Percentiles rank a stretch among this genome's conserved stretches.
phyloP scores from a whole-genome alignment of 2,888 invertebrate species.

The Hypolimnas misippus region DNA sequence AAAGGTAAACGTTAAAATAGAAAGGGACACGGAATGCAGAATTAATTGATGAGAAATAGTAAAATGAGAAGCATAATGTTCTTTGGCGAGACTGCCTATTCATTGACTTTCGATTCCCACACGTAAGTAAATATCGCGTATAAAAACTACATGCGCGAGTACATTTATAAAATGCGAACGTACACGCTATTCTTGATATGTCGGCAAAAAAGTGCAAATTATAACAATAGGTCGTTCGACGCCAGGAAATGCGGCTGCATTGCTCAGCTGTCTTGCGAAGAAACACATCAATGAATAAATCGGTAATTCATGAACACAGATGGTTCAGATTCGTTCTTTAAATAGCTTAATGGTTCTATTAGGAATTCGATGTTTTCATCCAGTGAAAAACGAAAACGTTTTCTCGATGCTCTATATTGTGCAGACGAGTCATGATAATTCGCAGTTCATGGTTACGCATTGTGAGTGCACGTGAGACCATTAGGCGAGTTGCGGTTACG shows the following conservation, averaged over 20 bases:
- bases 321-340: not conserved
- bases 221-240: slow-evolving; percentile 70
- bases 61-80: slow-evolving; percentile 33
- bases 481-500: slow-evolving; percentile 61
- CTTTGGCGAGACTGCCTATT: slow-evolving; percentile 36
- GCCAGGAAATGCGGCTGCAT: slow-evolving; percentile 67
- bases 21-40: slow-evolving; percentile 15
- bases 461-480: slow-evolving; percentile 54
- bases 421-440: slow-evolving; percentile 46
- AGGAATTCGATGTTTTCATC: not conserved
- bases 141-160: slow-evolving; percentile 44
- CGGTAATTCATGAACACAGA: slow-evolving; percentile 40
- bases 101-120: slow-evolving; percentile 49
- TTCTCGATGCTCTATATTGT: slow-evolving; percentile 11
- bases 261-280: slow-evolving; percentile 34
- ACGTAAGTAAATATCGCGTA: slow-evolving; percentile 47
- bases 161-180: slow-evolving; percentile 46
- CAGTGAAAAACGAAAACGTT: not conserved
- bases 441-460: slow-evolving; percentile 68
- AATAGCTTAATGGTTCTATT: not conserved
- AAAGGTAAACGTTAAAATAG: slow-evolving; percentile 12
- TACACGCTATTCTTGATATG: slow-evolving; percentile 54
- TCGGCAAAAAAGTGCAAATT: slow-evolving; percentile 61
- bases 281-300: slow-evolving; percentile 35
- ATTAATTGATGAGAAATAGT: slow-evolving; percentile 30